Evolutionary conservation across 2,797 vertebrate genomes (phyloP).

Genomic region (Cacajao melanocephalus): DNA sequence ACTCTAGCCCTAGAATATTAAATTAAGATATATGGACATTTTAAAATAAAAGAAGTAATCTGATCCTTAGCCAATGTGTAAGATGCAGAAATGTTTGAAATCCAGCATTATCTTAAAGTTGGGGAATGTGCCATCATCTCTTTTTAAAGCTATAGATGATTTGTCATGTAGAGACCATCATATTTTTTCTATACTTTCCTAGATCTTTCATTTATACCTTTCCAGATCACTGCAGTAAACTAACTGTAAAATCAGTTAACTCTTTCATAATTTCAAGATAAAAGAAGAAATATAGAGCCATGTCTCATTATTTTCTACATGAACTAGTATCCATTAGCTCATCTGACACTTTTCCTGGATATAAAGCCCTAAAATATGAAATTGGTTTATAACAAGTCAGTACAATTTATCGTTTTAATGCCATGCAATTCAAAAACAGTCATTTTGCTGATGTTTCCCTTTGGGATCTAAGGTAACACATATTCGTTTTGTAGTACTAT

Average conservation of each 20-base stretch:
- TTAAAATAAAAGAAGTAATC: not conserved
- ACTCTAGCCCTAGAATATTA: not conserved
- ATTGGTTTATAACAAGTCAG: not conserved
- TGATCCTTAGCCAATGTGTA: not conserved
- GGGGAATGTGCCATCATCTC: not conserved
- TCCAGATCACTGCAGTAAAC: not conserved
- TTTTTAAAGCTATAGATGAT: not conserved
- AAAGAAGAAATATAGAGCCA: not conserved
- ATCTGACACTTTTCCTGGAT: not conserved
- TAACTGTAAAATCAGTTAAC: not conserved
- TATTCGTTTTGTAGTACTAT: not conserved
- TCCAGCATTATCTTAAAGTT: not conserved
- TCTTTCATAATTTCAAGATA: not conserved
- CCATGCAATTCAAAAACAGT: not conserved
- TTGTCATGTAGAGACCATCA: not conserved
- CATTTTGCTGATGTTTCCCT: not conserved
- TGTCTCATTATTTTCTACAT: constrained; percentile 1
- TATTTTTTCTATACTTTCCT: not conserved
- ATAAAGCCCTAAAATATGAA: not conserved
- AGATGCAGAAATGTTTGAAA: not conserved
- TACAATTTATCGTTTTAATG: not conserved
- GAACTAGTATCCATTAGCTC: not conserved
- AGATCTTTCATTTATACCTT: not conserved
- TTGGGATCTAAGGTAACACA: not conserved
- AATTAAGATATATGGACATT: not conserved